These are phyloP conservation scores for Plotosus lineatus DNA, from an alignment of 2,113 vertebrate genomes.

Conservation along the genomic window DNA sequence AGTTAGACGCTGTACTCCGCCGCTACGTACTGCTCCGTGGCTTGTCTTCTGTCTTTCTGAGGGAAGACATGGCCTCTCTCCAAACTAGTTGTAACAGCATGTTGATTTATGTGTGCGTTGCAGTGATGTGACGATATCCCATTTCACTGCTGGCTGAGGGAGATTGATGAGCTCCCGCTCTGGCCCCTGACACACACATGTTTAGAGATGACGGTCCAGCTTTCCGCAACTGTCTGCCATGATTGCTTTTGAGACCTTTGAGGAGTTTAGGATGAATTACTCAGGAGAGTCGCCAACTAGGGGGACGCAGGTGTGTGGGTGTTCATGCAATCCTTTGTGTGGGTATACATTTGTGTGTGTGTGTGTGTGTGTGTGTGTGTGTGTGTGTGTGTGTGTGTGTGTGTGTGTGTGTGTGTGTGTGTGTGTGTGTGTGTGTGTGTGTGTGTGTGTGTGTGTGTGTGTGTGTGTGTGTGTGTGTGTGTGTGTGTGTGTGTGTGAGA, in stretches of 20 bases:
- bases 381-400: too few relatives aligned
- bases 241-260: slow-evolving; percentile 47
- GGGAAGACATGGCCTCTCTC: slow-evolving; percentile 17
- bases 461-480: too few relatives aligned
- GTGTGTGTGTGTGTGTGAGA: too few relatives aligned
- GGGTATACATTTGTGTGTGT: slow-evolving; percentile 14
- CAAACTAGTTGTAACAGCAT: slow-evolving; percentile 26
- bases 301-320: slow-evolving; percentile 7
- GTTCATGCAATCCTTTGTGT: slow-evolving; percentile 15
- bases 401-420: too few relatives aligned
- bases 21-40: neutral
- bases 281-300: slow-evolving; percentile 30
- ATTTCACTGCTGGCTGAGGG: slow-evolving; percentile 41
- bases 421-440: too few relatives aligned
- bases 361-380: neutral
- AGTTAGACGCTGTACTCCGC: neutral
- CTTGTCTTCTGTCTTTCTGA: slow-evolving; percentile 14
- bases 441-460: too few relatives aligned
- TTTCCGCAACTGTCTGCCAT: slow-evolving; percentile 36
- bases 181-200: slow-evolving; percentile 44
- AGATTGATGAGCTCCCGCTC: slow-evolving; percentile 51
- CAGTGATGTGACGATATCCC: slow-evolving; percentile 44
- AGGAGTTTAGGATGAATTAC: slow-evolving; percentile 53
- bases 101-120: slow-evolving; percentile 31
- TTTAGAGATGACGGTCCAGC: slow-evolving; percentile 46